These are phyloP conservation scores for Folsomia manolachei DNA, from an alignment of 2,888 invertebrate genomes.

Conservation along the genomic window DNA sequence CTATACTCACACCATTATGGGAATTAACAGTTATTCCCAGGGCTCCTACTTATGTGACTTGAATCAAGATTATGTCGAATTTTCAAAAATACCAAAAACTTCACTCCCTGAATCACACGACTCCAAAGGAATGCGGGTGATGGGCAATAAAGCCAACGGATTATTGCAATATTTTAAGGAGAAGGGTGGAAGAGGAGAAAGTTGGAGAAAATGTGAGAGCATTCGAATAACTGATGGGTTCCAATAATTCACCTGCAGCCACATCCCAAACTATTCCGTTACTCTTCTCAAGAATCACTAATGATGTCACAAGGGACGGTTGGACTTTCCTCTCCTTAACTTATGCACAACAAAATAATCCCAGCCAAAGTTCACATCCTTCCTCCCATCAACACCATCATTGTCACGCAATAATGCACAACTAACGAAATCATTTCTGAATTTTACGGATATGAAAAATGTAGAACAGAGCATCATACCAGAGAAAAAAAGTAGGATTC, in stretches of 20 bases:
- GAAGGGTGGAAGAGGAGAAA: not conserved
- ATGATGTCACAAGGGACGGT: constrained; percentile 15
- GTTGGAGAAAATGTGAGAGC: constrained; percentile 1
- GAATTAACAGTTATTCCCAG: no score
- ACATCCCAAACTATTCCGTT: not conserved
- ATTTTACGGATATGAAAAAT: no score
- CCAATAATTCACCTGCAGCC: not conserved
- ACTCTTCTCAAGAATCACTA: constrained; percentile 3
- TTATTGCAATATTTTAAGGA: not conserved
- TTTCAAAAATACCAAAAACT: not conserved
- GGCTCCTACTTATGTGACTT: no score
- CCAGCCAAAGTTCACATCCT: not conserved
- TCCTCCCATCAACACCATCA: not conserved
- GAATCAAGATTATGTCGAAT: not conserved
- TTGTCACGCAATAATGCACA: not conserved
- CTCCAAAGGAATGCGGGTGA: not conserved
- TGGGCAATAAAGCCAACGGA: not conserved
- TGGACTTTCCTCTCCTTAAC: not conserved
- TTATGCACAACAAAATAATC: not conserved
- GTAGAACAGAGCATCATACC: not conserved
- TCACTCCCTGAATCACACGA: not conserved
- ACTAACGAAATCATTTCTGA: not conserved
- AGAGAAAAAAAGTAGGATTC: no score
- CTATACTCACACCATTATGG: no score
- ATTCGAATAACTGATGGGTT: constrained; percentile 15